Percentiles rank a stretch among this genome's conserved stretches.
phyloP scores from a whole-genome alignment of 2,113 vertebrate species.

The Phocoena phocoena region DNA sequence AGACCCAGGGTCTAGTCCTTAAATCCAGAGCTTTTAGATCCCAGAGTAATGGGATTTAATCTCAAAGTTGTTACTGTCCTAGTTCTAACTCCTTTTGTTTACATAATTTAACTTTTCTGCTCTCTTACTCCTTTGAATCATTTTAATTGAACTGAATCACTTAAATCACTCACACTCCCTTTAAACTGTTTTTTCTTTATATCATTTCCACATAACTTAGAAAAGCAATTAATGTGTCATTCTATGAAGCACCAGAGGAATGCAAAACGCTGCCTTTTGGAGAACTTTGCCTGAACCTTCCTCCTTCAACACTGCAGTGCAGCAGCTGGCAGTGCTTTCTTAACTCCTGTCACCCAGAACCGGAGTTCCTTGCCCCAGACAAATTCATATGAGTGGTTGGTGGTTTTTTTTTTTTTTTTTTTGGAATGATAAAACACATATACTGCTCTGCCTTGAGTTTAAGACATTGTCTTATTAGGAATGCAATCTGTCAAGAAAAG shows the following conservation, averaged over 20 bases:
- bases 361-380: conserved; percentile 63
- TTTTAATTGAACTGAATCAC: neutral
- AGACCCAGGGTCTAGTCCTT: neutral
- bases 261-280: conserved; percentile 31
- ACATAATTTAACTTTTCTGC: conserved; percentile 53
- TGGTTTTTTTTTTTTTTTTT: neutral
- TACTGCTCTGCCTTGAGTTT: conserved; percentile 60
- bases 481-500: conserved; percentile 80
- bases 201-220: neutral
- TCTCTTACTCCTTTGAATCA: neutral
- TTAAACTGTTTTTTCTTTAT: conserved; percentile 17
- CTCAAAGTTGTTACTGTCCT: neutral
- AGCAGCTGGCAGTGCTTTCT: neutral
- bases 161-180: conserved; percentile 35
- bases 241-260: conserved; percentile 32
- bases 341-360: conserved; percentile 57
- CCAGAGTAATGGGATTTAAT: neutral
- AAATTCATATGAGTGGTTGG: neutral
- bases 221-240: conserved; percentile 52
- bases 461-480: conserved; percentile 77
- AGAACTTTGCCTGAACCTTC: neutral
- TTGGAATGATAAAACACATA: conserved; percentile 60
- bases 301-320: neutral
- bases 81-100: neutral
- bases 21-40: neutral